Percentiles rank a stretch among this genome's conserved stretches.
Evolutionary conservation across 2,797 vertebrate species (phyloP).

Genomic region (Enteromius unitaeniatus): DNA sequence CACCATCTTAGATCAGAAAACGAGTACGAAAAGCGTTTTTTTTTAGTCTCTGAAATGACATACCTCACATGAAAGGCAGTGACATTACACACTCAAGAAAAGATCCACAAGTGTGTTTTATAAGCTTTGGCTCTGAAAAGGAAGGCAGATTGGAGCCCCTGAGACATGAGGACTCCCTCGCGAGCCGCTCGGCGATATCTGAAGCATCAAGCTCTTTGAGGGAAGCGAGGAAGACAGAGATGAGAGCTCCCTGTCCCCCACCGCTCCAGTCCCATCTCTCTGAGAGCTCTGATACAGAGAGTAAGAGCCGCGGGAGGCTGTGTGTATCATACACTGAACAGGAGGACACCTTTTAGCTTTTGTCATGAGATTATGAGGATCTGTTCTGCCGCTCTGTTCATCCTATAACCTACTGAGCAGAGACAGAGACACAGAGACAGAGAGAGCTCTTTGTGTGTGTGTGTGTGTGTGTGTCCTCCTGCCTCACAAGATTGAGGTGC

Average conservation of each 20-base stretch:
- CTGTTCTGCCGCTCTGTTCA: constrained; percentile 80
- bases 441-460: background rate
- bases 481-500: constrained; percentile 27
- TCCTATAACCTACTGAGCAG: constrained; percentile 33
- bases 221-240: constrained; percentile 10
- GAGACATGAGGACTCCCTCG: constrained; percentile 25
- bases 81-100: constrained; percentile 18
- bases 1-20: constrained; percentile 14
- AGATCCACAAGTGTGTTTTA: constrained; percentile 42
- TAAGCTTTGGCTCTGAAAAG: constrained; percentile 32
- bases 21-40: background rate
- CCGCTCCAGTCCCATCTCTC: constrained; percentile 4
- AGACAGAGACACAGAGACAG: background rate
- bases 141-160: constrained; percentile 25
- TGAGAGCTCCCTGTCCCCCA: constrained; percentile 4
- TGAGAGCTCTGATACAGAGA: constrained; percentile 15
- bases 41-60: background rate
- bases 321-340: constrained; percentile 77
- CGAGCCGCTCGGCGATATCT: constrained; percentile 12
- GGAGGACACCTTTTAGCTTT: constrained; percentile 99
- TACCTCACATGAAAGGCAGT: constrained; percentile 32
- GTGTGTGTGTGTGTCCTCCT: constrained; percentile 18
- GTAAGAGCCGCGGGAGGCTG: constrained; percentile 47
- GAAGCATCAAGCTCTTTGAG: constrained; percentile 25
- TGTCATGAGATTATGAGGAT: constrained; percentile 98